phyloP scores from a whole-genome alignment of 92 coral and sea anemone genomes.

The Plumapathes pennacea region DNA sequence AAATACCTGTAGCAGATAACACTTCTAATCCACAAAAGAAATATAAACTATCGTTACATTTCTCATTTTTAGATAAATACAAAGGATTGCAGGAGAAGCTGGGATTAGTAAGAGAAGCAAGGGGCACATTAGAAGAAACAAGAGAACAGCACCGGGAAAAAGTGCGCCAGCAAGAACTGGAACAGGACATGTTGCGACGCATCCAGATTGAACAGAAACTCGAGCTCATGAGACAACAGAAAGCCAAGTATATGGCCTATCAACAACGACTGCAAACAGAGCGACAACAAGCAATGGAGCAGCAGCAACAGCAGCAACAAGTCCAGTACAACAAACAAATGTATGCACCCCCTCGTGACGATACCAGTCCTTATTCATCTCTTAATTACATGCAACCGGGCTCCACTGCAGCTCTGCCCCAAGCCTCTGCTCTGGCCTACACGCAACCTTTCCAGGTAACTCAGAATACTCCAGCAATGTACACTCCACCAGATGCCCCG shows the following conservation, averaged over 20 bases:
- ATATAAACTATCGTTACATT: no score
- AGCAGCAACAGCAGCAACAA: conserved; percentile 72
- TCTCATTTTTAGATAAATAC: conserved; percentile 60
- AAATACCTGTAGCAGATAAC: no score
- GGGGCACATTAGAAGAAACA: conserved; percentile 59
- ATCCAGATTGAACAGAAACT: conserved; percentile 88
- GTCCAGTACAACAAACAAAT: conserved; percentile 25
- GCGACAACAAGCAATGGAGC: conserved; percentile 76
- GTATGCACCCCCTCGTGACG: conserved; percentile 33
- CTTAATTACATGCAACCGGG: conserved; percentile 47
- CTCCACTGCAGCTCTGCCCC: no score
- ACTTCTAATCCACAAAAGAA: no score
- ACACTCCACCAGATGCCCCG: no score
- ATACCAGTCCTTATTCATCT: conserved; percentile 54
- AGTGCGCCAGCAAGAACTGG: conserved; percentile 81
- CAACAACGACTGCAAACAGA: conserved; percentile 76
- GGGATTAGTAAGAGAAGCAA: conserved; percentile 68
- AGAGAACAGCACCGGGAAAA: conserved; percentile 79
- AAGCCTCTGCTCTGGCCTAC: no score
- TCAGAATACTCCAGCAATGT: no score
- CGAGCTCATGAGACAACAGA: conserved; percentile 81
- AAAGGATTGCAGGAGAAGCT: conserved; percentile 65
- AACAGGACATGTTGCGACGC: conserved; percentile 84
- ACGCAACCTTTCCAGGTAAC: no score
- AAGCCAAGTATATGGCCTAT: conserved; percentile 76